Evolutionary conservation across 2,113 vertebrate genomes (phyloP).

Genomic region (Mungos mungo): DNA sequence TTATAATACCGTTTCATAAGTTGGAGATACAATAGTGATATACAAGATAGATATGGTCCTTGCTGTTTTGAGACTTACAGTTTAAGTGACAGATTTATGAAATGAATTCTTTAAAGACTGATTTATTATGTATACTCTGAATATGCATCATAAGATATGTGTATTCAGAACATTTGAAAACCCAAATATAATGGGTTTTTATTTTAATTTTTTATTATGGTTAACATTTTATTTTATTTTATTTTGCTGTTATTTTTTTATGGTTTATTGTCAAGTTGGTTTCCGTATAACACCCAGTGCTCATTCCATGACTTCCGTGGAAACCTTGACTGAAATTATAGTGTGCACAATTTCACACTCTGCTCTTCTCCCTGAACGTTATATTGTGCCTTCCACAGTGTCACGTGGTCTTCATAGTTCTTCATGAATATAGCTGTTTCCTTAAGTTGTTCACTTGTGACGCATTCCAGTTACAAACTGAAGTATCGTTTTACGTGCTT

Average conservation of each 20-base stretch:
- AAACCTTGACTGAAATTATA: accelerated
- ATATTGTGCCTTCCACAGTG: accelerated
- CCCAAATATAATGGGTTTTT: too few species aligned
- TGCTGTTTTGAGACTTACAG: neutral
- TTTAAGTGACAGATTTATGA: neutral
- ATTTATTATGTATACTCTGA: neutral
- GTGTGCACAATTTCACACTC: accelerated
- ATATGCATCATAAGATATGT: neutral
- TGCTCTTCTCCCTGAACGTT: neutral
- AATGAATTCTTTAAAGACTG: neutral
- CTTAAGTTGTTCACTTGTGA: neutral
- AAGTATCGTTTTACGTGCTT: neutral
- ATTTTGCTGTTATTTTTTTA: too few species aligned
- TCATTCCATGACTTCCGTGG: neutral
- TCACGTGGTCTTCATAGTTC: neutral
- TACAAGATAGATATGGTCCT: neutral
- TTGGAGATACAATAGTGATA: neutral
- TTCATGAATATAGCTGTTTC: neutral
- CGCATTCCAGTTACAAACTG: neutral
- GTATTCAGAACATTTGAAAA: neutral
- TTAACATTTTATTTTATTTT: too few species aligned
- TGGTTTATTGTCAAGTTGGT: too few species aligned
- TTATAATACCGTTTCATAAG: neutral
- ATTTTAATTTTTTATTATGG: too few species aligned
- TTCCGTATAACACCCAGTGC: too few species aligned